Evolutionary conservation across 2,797 vertebrate species (phyloP).

Genomic region (Halcyon leucocephala): DNA sequence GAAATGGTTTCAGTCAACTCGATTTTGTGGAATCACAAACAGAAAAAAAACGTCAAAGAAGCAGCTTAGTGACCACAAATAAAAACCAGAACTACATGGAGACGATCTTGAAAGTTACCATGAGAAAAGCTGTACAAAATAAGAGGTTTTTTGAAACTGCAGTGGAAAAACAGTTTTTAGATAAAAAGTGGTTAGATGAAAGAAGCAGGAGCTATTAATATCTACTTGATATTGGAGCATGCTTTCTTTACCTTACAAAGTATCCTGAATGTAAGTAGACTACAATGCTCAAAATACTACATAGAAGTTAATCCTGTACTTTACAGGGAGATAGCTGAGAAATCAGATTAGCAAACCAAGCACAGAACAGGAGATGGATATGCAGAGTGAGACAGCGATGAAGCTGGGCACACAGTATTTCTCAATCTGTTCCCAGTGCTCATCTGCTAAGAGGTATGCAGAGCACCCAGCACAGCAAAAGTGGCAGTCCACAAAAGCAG

Average conservation of each 20-base stretch:
- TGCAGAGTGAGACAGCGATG: not conserved
- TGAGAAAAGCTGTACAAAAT: not conserved
- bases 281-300: not conserved
- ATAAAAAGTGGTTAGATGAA: not conserved
- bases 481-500: rapidly evolving
- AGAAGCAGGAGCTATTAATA: not conserved
- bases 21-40: not conserved
- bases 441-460: rapidly evolving
- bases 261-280: not conserved
- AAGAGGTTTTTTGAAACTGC: not conserved
- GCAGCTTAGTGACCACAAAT: not conserved
- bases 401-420: not conserved
- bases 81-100: not conserved
- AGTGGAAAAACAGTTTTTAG: not conserved
- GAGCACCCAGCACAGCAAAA: rapidly evolving
- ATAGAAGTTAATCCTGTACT: not conserved
- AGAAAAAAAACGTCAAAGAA: not conserved
- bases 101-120: not conserved
- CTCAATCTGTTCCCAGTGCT: not conserved
- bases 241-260: not conserved
- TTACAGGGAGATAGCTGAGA: not conserved
- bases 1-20: not conserved
- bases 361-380: not conserved
- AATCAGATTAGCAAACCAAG: not conserved
- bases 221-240: not conserved